phyloP scores from a whole-genome alignment of 1,140 invertebrate genomes.

The Gryllus bimaculatus region DNA sequence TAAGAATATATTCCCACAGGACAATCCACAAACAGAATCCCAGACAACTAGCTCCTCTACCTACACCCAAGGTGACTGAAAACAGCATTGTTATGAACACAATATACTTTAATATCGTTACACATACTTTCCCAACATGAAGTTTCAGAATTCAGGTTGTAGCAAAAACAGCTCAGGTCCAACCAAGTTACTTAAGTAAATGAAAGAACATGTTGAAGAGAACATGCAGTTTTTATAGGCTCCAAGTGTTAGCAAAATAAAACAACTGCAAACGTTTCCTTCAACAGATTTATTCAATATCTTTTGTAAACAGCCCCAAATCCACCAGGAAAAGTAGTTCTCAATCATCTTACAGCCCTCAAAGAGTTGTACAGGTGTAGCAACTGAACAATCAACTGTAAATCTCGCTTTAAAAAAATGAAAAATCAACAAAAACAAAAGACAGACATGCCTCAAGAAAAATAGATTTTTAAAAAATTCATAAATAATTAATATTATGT shows the following conservation, averaged over 20 bases:
- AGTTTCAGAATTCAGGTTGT: no score
- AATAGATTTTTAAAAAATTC: slow-evolving; percentile 7
- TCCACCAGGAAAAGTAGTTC: neutral
- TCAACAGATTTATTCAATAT: slow-evolving; percentile 13
- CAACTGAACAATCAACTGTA: slow-evolving; percentile 12
- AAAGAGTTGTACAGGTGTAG: neutral
- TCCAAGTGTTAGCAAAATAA: neutral
- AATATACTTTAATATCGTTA: no score
- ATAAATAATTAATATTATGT: neutral
- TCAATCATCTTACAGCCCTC: slow-evolving; percentile 7
- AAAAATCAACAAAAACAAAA: neutral
- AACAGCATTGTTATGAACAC: no score
- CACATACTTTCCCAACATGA: no score
- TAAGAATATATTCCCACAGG: no score
- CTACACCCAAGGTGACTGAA: no score
- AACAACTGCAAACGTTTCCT: neutral
- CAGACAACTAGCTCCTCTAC: no score
- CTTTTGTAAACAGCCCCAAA: slow-evolving; percentile 12
- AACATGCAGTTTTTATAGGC: no score
- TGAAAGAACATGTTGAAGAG: no score
- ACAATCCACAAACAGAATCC: no score
- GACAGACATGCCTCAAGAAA: slow-evolving; percentile 8
- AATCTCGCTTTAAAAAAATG: slow-evolving; percentile 7
- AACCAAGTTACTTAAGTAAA: no score
- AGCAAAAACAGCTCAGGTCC: no score